A percentile compares a stretch with the other conserved stretches of the same genome.
Evolutionary conservation across 2,113 vertebrate species (phyloP).

Genomic region (Rhinolophus sinicus): DNA sequence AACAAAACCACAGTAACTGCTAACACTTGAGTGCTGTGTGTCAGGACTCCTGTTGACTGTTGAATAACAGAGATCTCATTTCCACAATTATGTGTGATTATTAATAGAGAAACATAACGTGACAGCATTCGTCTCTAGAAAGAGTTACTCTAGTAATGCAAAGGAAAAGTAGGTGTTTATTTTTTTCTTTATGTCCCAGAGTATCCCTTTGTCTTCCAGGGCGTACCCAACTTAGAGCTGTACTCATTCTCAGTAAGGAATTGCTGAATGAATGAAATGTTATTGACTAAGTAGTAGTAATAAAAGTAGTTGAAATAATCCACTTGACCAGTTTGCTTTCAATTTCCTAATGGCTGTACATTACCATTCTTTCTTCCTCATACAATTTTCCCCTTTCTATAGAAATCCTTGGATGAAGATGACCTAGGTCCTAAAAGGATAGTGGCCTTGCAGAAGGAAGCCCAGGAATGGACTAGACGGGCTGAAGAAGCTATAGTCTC

Average conservation of each 20-base stretch:
- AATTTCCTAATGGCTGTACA: background rate
- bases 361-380: background rate
- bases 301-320: background rate
- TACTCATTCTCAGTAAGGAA: background rate
- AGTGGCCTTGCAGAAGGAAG: constrained; percentile 91
- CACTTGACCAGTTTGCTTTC: background rate
- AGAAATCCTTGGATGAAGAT: constrained; percentile 94
- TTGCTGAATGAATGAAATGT: background rate
- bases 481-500: constrained; percentile 91
- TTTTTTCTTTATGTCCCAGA: background rate
- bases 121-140: background rate
- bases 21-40: background rate
- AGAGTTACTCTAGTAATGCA: background rate
- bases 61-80: background rate
- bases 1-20: background rate
- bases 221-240: background rate
- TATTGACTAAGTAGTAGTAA: background rate
- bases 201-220: background rate
- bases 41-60: background rate
- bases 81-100: background rate
- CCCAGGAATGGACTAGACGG: constrained; percentile 90
- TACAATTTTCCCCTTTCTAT: background rate
- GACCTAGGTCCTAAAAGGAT: constrained; percentile 94
- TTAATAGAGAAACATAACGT: background rate
- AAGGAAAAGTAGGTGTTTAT: background rate